Conservation (phyloP, 1,140 invertebrate species). For the Diachasmimorpha longicaudata region DNA sequence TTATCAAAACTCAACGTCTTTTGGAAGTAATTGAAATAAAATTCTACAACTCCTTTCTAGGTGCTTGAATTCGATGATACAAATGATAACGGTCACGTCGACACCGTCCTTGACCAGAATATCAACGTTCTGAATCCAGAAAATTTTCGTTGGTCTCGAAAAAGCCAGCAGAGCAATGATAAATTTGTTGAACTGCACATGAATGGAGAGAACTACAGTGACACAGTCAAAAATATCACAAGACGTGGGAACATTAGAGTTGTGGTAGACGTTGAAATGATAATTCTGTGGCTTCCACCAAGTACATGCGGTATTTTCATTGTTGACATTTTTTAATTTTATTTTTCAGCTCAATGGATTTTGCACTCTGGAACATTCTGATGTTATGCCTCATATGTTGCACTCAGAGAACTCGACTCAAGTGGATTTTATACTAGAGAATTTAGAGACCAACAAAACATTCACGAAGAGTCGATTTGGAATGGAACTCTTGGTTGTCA, state of each 20-base stretch:
- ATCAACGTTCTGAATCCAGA: conserved; percentile 45
- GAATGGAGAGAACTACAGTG: conserved; percentile 48
- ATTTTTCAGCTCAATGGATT: conserved; percentile 62
- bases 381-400: conserved; percentile 67
- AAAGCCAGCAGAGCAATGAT: conserved; percentile 46
- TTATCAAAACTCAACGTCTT: background rate
- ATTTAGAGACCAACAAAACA: conserved; percentile 57
- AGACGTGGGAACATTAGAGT: conserved; percentile 51
- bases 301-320: too few relatives aligned
- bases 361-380: conserved; percentile 62
- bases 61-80: conserved; percentile 66
- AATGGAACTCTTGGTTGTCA: conserved; percentile 64
- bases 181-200: conserved; percentile 56
- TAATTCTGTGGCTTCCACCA: background rate
- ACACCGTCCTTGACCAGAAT: conserved; percentile 39
- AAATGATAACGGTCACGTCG: conserved; percentile 59
- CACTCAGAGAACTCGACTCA: conserved; percentile 71
- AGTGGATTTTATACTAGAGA: conserved; percentile 68
- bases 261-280: conserved; percentile 39
- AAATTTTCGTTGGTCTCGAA: conserved; percentile 54
- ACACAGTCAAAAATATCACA: conserved; percentile 39
- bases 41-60: conserved; percentile 38
- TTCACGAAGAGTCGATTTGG: conserved; percentile 68
- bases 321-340: too few relatives aligned
- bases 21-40: background rate